Percentiles rank a stretch among this genome's conserved stretches.
Evolutionary conservation across 2,888 invertebrate species (phyloP).

Genomic region (Ochropleura leucogaster): DNA sequence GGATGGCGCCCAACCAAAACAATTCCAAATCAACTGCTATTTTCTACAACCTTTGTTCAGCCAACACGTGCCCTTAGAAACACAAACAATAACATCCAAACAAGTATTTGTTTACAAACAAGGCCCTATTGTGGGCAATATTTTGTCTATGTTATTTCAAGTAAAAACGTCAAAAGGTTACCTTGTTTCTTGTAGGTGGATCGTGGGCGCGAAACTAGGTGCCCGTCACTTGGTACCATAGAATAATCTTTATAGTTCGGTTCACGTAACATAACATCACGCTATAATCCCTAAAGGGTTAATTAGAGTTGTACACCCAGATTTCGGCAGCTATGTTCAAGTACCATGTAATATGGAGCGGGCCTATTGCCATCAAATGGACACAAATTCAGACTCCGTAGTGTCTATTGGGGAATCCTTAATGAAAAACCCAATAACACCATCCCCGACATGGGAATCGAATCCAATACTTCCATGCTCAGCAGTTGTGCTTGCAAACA

Average conservation of each 20-base stretch:
- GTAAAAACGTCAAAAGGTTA: slow-evolving; percentile 28
- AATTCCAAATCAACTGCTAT: neutral
- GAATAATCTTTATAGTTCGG: slow-evolving; percentile 24
- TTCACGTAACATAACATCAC: neutral
- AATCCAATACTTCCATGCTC: no score
- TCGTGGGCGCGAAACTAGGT: slow-evolving; percentile 41
- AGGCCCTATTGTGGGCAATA: slow-evolving; percentile 15
- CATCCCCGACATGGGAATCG: no score
- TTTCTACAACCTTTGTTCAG: neutral
- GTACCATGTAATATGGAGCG: no score
- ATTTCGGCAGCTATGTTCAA: no score
- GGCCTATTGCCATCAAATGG: no score
- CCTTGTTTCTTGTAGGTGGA: slow-evolving; percentile 37
- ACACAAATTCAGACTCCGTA: no score
- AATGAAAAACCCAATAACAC: no score
- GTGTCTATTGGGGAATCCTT: no score
- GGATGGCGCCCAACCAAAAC: neutral
- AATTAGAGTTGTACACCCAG: no score
- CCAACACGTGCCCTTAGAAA: neutral
- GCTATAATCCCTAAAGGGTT: no score
- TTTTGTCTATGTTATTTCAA: slow-evolving; percentile 23
- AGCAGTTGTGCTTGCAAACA: no score
- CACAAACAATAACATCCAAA: slow-evolving; percentile 1
- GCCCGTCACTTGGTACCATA: slow-evolving; percentile 29
- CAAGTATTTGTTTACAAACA: slow-evolving; percentile 24